Percentiles rank a stretch among this genome's conserved stretches.
Conservation (phyloP, 2,797 vertebrate species). For the Premnoplex brunnescens region DNA sequence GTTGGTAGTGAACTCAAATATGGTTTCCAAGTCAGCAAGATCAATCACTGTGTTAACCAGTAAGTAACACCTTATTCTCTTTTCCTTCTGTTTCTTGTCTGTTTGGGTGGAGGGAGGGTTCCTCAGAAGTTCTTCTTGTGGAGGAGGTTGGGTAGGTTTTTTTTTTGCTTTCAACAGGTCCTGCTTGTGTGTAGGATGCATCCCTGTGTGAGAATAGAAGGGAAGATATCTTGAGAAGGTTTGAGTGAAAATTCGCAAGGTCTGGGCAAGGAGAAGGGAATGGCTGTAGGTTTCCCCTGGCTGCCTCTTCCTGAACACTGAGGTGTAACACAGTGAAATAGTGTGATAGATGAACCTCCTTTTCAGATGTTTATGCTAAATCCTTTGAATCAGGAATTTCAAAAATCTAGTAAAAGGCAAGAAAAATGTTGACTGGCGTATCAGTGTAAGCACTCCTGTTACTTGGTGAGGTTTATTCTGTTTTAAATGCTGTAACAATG, state of each 20-base stretch:
- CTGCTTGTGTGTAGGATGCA: background rate
- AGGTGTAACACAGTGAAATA: background rate
- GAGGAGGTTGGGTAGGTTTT: background rate
- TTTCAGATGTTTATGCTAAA: background rate
- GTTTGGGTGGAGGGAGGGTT: background rate
- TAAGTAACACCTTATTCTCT: constrained; percentile 72
- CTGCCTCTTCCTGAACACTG: background rate
- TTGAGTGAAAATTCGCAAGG: background rate
- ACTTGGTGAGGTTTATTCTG: background rate
- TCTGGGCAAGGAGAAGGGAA: background rate
- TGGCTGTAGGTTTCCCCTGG: background rate
- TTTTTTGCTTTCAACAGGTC: background rate
- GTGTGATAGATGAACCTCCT: background rate
- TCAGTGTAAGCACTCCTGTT: background rate
- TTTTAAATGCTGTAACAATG: background rate
- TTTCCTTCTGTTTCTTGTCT: background rate
- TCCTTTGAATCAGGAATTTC: background rate
- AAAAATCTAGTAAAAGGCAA: background rate
- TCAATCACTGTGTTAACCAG: constrained; percentile 88
- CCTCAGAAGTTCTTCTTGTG: background rate
- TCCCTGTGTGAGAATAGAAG: background rate
- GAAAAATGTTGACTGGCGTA: background rate
- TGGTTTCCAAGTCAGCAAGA: constrained; percentile 81
- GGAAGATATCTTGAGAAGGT: background rate
- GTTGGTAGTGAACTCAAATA: constrained; percentile 79